Conservation (phyloP, 2,797 vertebrate genomes). For the Lepilemur ruficaudatus region DNA sequence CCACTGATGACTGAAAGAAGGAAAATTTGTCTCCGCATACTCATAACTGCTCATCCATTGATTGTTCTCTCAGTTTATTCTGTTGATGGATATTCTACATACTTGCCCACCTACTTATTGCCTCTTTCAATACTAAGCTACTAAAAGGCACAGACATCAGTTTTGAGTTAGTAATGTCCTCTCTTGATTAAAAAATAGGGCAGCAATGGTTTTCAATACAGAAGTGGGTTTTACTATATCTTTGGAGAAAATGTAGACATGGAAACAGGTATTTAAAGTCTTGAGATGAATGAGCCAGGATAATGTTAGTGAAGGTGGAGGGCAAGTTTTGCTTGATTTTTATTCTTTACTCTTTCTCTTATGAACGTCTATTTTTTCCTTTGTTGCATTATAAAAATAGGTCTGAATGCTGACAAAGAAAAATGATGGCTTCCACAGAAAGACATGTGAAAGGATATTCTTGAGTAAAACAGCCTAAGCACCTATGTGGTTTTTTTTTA, state of each 20-base stretch:
- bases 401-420: not conserved
- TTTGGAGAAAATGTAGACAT: not conserved
- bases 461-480: not conserved
- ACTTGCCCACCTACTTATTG: not conserved
- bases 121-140: not conserved
- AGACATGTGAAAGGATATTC: not conserved
- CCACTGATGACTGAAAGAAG: not conserved
- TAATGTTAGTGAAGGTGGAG: not conserved
- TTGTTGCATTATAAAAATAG: slow-evolving; percentile 27
- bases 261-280: not conserved
- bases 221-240: not conserved
- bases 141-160: not conserved
- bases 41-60: not conserved
- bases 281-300: not conserved
- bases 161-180: not conserved
- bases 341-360: slow-evolving; percentile 10
- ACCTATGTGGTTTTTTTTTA: slow-evolving; percentile 18
- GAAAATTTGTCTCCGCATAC: not conserved
- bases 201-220: not conserved
- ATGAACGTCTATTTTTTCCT: not conserved
- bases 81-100: not conserved
- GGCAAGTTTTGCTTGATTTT: not conserved
- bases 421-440: slow-evolving; percentile 22
- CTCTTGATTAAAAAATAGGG: not conserved
- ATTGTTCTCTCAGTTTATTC: not conserved